Base-by-base conservation (phyloP, 30 jellyfish, hydroid and myxozoan species). In the Phacellophora camtschatica region DNA sequence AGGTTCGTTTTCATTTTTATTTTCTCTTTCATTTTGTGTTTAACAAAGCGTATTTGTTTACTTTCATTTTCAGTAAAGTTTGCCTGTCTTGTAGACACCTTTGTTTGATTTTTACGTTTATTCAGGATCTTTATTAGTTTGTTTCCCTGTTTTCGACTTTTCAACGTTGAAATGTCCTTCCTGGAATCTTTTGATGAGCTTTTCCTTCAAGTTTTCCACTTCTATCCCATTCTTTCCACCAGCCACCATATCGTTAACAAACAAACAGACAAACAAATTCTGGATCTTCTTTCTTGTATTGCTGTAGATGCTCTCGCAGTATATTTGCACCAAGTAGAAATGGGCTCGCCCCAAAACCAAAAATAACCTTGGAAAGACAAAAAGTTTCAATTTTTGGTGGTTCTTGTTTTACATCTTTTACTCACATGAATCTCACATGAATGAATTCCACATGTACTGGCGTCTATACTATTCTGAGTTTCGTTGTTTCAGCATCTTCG, bases 341-440 rank as follows among this genome's bases (percentile, higher is more conserved):
- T 34, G 88, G 95, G 53, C 82, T 67, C 27, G 95, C 66, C n/a
- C 82, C 78, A 50, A 66, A 41, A 5, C 81, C 73, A 37, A 67
- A 83, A 73, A 46, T 49, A 42, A 82, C 86, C 66, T 68, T 71
- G 18, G 82, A 39, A 71, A 83, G 70, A 27, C 73, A 77, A 34
- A 50, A 36, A 28, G 27, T 61, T 35, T 49, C 48, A 4, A 65
- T 25, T 41, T 81, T 56, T 46, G 82, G 74, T 10, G 46, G 29
- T 18, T 45, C 85, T 48, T 45, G 45, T 18, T 36, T 9, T 22
- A 51, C 36, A 32, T 74, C 66, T 20, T 74, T 53, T 11, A 42
- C 50, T 83, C 95, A 71, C 74, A 83, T 4, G 64, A 83, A 71
- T 69, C 89, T 22, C 73, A 83, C n/a, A n/a, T n/a, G n/a, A n/a